Percentiles rank a stretch among this genome's conserved stretches.
These are phyloP conservation scores for Thamnophis elegans DNA, from an alignment of 2,797 vertebrate species.

Conservation along the genomic window DNA sequence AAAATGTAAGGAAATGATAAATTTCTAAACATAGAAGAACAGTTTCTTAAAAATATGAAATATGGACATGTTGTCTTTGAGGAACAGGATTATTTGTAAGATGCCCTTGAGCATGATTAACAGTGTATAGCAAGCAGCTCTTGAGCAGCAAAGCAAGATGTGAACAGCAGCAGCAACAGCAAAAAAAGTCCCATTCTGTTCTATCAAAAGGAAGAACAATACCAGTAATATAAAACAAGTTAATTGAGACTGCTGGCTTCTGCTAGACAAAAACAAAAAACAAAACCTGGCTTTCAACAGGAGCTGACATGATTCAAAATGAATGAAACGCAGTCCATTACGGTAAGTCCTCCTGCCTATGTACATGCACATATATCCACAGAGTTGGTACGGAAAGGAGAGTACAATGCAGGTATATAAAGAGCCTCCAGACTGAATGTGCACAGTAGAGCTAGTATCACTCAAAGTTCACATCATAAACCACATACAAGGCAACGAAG, in stretches of 20 bases:
- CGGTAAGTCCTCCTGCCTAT: not conserved
- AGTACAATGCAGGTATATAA: not conserved
- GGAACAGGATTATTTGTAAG: constrained; percentile 26
- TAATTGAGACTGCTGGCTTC: constrained; percentile 27
- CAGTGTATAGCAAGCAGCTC: constrained; percentile 26
- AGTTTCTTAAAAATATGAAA: constrained; percentile 39
- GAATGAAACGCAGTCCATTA: not conserved
- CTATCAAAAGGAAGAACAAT: constrained; percentile 28
- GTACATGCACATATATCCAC: not conserved
- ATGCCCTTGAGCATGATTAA: constrained; percentile 35
- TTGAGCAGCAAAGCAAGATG: constrained; percentile 24
- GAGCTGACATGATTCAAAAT: not conserved
- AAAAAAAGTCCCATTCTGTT: not conserved
- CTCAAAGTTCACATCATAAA: not conserved
- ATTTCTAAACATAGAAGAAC: constrained; percentile 28
- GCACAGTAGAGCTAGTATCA: not conserved
- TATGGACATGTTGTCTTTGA: constrained; percentile 32
- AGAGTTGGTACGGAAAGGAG: not conserved
- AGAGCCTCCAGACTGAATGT: not conserved
- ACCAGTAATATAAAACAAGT: constrained; percentile 25
- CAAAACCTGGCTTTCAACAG: not conserved
- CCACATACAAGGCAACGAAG: not conserved
- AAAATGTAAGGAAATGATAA: constrained; percentile 32
- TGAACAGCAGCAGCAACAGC: not conserved
- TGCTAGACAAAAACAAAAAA: constrained; percentile 27